Evolutionary conservation across 2,113 vertebrate genomes (phyloP).

Genomic region (Pterocles burchelli): DNA sequence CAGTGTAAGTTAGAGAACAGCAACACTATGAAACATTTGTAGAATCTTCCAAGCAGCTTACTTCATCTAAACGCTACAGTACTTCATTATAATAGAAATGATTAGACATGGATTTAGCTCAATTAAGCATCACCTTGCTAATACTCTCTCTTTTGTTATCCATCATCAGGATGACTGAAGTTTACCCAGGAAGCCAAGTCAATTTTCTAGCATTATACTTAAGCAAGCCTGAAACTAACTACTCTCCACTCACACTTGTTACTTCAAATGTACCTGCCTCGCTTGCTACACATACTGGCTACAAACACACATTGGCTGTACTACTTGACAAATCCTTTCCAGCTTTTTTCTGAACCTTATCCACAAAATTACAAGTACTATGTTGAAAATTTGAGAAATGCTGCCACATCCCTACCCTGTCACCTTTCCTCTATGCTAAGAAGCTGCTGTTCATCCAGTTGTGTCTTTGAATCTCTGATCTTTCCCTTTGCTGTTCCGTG

Average conservation of each 20-base stretch:
- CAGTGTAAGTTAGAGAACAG: background rate
- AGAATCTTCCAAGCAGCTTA: background rate
- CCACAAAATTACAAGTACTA: background rate
- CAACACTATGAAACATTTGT: background rate
- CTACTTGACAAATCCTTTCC: background rate
- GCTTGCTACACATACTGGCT: background rate
- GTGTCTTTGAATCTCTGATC: background rate
- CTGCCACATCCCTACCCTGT: background rate
- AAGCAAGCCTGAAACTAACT: background rate
- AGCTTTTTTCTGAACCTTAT: background rate
- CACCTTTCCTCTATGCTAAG: background rate
- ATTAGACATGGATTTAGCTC: conserved; percentile 26
- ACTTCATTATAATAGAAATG: conserved; percentile 16
- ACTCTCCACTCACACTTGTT: background rate
- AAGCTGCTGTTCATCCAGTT: background rate
- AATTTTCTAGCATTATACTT: conserved; percentile 4
- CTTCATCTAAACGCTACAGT: background rate
- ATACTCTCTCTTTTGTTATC: conserved; percentile 48
- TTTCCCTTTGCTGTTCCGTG: background rate
- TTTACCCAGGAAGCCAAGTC: conserved; percentile 25
- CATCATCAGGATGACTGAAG: conserved; percentile 26
- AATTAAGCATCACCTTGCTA: conserved; percentile 54
- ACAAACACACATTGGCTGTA: background rate
- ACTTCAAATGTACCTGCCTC: background rate
- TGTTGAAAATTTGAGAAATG: background rate